Evolutionary conservation across 2,797 vertebrate species (phyloP).

Genomic region (Acrossocheilus wenchowensis): DNA sequence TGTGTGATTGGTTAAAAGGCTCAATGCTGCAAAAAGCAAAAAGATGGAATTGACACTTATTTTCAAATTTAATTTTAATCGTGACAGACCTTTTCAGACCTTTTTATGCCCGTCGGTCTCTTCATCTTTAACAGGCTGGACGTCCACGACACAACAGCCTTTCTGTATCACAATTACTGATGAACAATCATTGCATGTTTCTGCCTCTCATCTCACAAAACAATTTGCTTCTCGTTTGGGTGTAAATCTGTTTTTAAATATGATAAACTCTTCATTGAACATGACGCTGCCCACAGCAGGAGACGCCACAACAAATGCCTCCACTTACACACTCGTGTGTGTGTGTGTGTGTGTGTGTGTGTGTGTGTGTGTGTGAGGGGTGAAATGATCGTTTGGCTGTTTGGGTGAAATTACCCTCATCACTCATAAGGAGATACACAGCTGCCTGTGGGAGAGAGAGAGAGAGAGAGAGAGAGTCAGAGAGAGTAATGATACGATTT

Average conservation of each 20-base stretch:
- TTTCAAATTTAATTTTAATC: not conserved
- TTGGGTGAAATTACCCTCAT: conserved; percentile 87
- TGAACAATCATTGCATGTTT: conserved; percentile 16
- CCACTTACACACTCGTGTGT: not conserved
- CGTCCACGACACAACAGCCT: too few species aligned
- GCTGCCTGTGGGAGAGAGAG: conserved; percentile 80
- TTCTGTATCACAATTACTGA: not conserved
- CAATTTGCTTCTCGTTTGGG: conserved; percentile 33
- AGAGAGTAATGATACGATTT: conserved; percentile 38
- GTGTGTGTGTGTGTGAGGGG: conserved; percentile 35
- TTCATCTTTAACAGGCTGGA: not conserved
- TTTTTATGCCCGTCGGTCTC: not conserved
- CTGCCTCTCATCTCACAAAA: conserved; percentile 15
- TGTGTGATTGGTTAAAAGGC: not conserved
- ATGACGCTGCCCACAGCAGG: conserved; percentile 55
- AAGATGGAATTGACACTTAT: not conserved
- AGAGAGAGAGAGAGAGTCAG: conserved; percentile 74
- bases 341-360: conserved; percentile 49
- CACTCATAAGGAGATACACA: conserved; percentile 84
- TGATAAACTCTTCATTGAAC: conserved; percentile 47
- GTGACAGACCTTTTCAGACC: not conserved
- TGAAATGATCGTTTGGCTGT: conserved; percentile 84
- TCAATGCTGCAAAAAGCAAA: not conserved
- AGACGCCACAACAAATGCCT: conserved; percentile 69
- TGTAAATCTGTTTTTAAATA: conserved; percentile 32